Percentiles rank a stretch among this genome's conserved stretches.
Conservation (phyloP, 2,888 invertebrate species). For the Pyrrhia umbra region DNA sequence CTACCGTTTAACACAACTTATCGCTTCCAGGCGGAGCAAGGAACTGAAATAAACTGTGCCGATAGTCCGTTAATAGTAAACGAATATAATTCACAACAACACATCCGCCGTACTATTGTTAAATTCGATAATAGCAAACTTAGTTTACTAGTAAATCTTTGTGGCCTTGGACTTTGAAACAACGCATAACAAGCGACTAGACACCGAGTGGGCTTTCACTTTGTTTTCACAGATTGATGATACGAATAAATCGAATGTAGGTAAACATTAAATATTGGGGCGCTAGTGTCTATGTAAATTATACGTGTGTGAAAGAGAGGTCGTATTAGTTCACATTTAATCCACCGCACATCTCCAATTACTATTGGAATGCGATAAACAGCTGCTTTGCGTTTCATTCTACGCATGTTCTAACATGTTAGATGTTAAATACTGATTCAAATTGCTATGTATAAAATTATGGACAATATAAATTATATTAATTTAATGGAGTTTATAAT, state of each 20-base stretch:
- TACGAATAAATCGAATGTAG: not conserved
- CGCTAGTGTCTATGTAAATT: slow-evolving; percentile 7
- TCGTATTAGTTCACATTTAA: slow-evolving; percentile 11
- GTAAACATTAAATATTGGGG: slow-evolving; percentile 34
- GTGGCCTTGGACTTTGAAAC: slow-evolving; percentile 63
- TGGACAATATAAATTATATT: too few relatives aligned
- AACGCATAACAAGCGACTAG: slow-evolving; percentile 15
- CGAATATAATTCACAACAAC: slow-evolving; percentile 16
- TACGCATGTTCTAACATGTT: not conserved
- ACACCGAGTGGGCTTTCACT: slow-evolving; percentile 40
- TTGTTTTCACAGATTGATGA: slow-evolving; percentile 39
- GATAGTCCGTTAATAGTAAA: slow-evolving; percentile 1
- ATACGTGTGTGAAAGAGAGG: slow-evolving; percentile 28
- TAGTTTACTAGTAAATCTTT: slow-evolving; percentile 42
- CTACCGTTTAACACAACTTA: slow-evolving; percentile 13
- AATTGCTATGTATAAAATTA: too few relatives aligned
- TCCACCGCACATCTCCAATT: not conserved
- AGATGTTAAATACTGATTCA: not conserved
- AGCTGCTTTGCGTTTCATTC: slow-evolving; percentile 42
- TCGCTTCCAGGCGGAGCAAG: not conserved
- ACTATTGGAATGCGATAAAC: slow-evolving; percentile 18
- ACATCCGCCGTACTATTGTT: slow-evolving; percentile 21
- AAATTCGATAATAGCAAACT: slow-evolving; percentile 36
- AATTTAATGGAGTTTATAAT: too few relatives aligned
- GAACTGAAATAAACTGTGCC: slow-evolving; percentile 14